These are phyloP conservation scores for Ptyas mucosa DNA, from an alignment of 2,113 vertebrate genomes.

Conservation along the genomic window DNA sequence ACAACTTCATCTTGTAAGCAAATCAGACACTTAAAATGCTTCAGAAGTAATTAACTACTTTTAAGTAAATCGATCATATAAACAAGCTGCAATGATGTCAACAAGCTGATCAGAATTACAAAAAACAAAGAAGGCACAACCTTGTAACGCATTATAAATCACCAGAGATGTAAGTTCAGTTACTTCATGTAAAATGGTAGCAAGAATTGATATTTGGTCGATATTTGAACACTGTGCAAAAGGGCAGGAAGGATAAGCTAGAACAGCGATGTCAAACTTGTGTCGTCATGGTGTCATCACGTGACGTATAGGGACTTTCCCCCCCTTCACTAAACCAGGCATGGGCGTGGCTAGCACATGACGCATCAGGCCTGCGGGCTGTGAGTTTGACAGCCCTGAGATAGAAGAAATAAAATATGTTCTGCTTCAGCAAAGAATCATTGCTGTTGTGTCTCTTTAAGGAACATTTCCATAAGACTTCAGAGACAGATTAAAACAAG, in stretches of 20 bases:
- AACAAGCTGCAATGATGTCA: constrained; percentile 2
- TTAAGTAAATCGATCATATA: neutral
- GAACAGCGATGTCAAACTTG: too few species aligned
- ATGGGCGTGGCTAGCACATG: too few species aligned
- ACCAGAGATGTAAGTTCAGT: neutral
- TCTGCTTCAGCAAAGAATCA: neutral
- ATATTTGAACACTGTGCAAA: neutral
- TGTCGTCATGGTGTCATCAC: too few species aligned
- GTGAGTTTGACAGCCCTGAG: too few species aligned
- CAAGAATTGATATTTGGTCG: neutral
- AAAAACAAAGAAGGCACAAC: neutral
- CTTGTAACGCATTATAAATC: neutral
- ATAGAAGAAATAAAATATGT: neutral
- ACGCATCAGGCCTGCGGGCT: too few species aligned
- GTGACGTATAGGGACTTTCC: too few species aligned
- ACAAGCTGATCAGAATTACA: neutral
- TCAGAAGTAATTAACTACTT: neutral
- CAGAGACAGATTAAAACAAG: neutral
- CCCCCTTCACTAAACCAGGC: too few species aligned
- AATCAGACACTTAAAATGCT: neutral
- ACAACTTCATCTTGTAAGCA: neutral
- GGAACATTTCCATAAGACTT: neutral
- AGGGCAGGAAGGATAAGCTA: neutral
- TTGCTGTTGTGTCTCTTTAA: neutral
- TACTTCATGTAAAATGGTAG: neutral